Percentiles rank a stretch among this genome's conserved stretches.
Evolutionary conservation across 2,888 invertebrate genomes (phyloP).

Genomic region (Malacosoma neustria): DNA sequence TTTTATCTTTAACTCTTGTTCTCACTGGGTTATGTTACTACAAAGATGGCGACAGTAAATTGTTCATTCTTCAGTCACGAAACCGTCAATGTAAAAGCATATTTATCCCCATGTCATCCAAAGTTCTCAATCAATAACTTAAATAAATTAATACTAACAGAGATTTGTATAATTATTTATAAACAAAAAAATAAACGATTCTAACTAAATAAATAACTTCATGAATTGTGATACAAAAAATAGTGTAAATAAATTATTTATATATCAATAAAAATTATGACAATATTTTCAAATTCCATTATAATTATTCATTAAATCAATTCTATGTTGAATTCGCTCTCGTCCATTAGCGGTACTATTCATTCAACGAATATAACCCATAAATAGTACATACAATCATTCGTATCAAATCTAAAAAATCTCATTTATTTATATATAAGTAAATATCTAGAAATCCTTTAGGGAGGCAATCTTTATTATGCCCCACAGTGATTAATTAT

Average conservation of each 20-base stretch:
- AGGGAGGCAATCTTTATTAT: conserved; percentile 25
- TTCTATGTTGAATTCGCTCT: no score
- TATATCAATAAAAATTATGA: no score
- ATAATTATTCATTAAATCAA: no score
- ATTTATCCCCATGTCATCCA: conserved; percentile 25
- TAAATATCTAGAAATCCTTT: conserved; percentile 20
- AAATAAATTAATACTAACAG: conserved; percentile 12
- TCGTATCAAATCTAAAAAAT: conserved; percentile 45
- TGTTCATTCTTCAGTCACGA: no score
- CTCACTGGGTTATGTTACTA: no score
- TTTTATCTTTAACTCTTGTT: no score
- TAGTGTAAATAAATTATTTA: conserved; percentile 7
- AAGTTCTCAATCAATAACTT: conserved; percentile 21
- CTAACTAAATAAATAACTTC: conserved; percentile 20
- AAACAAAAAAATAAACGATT: conserved; percentile 5
- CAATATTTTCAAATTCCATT: no score
- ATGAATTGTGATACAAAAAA: conserved; percentile 5
- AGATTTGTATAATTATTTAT: conserved; percentile 4
- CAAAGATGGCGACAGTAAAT: no score
- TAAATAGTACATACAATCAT: conserved; percentile 17
- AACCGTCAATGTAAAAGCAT: no score
- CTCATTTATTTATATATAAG: conserved; percentile 27
- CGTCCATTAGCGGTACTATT: no score
- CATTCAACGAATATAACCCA: no score
- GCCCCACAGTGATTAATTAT: no score